A percentile compares a stretch with the other conserved stretches of the same genome.
phyloP scores from a whole-genome alignment of 2,113 vertebrate species.

The Xiphophorus maculatus region DNA sequence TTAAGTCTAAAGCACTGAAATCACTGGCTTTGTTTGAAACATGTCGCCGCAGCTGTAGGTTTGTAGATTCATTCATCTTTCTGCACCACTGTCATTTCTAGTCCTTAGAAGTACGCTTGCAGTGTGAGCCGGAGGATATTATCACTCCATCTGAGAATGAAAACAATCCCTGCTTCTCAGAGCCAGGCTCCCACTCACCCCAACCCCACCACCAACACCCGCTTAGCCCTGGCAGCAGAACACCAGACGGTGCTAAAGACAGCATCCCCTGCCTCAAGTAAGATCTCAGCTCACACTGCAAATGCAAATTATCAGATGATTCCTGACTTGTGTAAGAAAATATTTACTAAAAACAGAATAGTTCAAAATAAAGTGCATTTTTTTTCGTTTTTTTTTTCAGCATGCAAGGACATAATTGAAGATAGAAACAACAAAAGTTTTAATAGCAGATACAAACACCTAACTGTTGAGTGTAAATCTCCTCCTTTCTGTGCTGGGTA shows the following conservation, averaged over 20 bases:
- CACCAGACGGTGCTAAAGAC: conserved; percentile 88
- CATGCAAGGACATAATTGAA: neutral
- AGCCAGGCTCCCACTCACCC: conserved; percentile 86
- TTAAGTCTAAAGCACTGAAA: neutral
- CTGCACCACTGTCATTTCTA: conserved; percentile 60
- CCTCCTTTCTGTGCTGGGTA: no score
- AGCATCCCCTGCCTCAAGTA: conserved; percentile 92
- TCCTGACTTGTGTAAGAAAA: neutral
- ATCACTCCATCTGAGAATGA: conserved; percentile 91
- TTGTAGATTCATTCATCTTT: neutral
- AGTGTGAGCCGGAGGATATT: conserved; percentile 91
- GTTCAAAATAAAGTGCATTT: neutral
- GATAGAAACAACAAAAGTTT: neutral
- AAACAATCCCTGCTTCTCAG: conserved; percentile 86
- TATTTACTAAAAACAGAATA: neutral
- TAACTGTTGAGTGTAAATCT: neutral
- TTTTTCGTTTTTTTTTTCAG: neutral
- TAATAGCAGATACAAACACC: no score
- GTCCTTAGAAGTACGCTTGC: conserved; percentile 92
- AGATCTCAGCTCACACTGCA: conserved; percentile 40
- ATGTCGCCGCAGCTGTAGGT: neutral
- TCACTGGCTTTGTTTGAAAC: neutral
- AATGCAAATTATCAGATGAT: neutral
- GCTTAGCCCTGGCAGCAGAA: conserved; percentile 85
- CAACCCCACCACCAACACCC: conserved; percentile 80